Percentiles rank a stretch among this genome's conserved stretches.
These are phyloP conservation scores for Mythimna lalbum DNA, from an alignment of 2,888 invertebrate species.

Conservation along the genomic window DNA sequence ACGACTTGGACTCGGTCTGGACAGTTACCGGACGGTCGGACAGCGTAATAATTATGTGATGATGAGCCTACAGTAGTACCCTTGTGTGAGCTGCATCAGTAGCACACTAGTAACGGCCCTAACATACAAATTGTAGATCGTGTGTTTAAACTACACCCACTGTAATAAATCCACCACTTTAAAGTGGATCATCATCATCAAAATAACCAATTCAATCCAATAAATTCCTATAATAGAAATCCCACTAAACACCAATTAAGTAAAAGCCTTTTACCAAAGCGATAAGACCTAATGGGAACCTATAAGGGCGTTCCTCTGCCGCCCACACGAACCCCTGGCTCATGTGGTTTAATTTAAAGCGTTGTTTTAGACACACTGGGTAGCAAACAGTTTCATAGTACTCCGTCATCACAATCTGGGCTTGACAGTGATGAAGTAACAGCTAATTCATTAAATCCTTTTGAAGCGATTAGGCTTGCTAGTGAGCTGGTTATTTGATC, in stretches of 20 bases:
- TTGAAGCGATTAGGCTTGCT: conserved; percentile 17
- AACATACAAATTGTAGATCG: too few species aligned
- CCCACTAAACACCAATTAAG: not conserved
- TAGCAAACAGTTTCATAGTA: conserved; percentile 28
- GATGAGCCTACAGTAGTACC: too few species aligned
- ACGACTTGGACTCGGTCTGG: too few species aligned
- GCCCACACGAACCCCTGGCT: conserved; percentile 12
- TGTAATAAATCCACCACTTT: too few species aligned
- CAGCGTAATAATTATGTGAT: too few species aligned
- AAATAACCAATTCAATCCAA: not conserved
- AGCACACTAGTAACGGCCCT: too few species aligned
- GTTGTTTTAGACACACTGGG: conserved; percentile 40
- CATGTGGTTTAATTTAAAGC: conserved; percentile 54
- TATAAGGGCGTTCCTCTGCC: not conserved
- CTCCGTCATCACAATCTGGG: conserved; percentile 50
- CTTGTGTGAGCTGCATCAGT: too few species aligned
- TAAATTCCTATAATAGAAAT: conserved; percentile 8
- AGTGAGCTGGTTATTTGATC: not conserved
- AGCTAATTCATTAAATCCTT: conserved; percentile 34
- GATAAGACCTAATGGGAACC: not conserved
- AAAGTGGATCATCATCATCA: not conserved
- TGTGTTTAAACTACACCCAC: too few species aligned
- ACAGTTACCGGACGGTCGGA: too few species aligned
- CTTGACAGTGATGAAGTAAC: conserved; percentile 53
- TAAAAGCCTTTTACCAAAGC: conserved; percentile 11